A percentile compares a stretch with the other conserved stretches of the same genome.
phyloP scores from a whole-genome alignment of 2,113 vertebrate species.

The Hippocampus comes region DNA sequence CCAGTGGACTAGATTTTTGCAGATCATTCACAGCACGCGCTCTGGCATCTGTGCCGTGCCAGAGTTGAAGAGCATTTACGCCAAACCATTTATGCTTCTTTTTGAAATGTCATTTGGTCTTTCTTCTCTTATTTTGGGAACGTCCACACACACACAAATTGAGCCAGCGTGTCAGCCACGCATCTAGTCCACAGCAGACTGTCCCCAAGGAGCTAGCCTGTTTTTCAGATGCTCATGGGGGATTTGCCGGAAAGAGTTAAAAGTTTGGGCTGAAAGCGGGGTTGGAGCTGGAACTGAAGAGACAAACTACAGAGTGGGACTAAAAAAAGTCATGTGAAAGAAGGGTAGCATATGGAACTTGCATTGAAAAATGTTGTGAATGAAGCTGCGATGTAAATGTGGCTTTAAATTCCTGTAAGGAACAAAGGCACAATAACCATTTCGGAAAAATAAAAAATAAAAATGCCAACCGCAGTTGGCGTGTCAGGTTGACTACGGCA shows the following conservation, averaged over 20 bases:
- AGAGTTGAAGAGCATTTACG: neutral
- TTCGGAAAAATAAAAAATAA: neutral
- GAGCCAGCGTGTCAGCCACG: conserved; percentile 42
- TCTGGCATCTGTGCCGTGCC: neutral
- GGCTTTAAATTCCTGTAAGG: neutral
- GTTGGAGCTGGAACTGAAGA: conserved; percentile 15
- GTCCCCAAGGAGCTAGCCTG: conserved; percentile 67
- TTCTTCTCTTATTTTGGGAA: conserved; percentile 28
- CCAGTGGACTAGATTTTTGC: neutral
- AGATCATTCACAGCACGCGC: neutral
- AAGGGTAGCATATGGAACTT: neutral
- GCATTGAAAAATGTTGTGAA: too few relatives aligned
- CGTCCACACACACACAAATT: conserved; percentile 40
- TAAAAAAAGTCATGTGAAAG: neutral
- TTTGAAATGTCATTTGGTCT: neutral
- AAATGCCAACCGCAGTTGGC: neutral
- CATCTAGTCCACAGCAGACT: conserved; percentile 46
- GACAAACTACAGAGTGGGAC: neutral
- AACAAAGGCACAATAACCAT: neutral
- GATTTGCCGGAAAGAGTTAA: conserved; percentile 43
- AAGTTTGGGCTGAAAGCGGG: conserved; percentile 35
- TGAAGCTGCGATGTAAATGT: neutral
- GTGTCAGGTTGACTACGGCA: neutral
- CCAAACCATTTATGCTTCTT: neutral
- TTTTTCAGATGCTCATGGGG: conserved; percentile 57